Evolutionary conservation across 2,797 vertebrate genomes (phyloP), one percentile per base, ranked within the genome.

Genomic region (Cynopterus sphinx): DNA sequence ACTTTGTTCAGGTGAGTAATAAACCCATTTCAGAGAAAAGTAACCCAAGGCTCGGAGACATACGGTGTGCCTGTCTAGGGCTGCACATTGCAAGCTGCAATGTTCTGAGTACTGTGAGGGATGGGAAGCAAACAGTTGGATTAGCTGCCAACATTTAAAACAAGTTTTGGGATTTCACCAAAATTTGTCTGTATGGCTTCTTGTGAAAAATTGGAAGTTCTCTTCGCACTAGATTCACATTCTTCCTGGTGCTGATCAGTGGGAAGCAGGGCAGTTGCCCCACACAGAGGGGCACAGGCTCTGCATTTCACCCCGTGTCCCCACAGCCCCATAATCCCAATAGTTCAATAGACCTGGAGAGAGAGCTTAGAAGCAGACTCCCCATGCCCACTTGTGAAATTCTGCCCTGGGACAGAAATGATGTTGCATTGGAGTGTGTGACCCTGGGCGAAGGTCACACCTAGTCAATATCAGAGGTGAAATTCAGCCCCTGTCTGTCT

Each of bases 11-110:
- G 26, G 31, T 17, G 13, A 15, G 28, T 71, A 26, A 22, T 46
- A 46, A 90, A 21, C 21, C 16, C 22, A n/a, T 43, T 43, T 59
- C 24, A 7, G 26, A 81, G 67, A 24, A 36, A 82, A 39, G 74
- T 33, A 21, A 26, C 19, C 36, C 0, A 0, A 39, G 46, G 10
- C 6, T 5, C 78, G 41, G 57, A 31, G 28, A 73, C 9, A 9
- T 3, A 1, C 2, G 6, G 3, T 26, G 6, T 68, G 24, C 36
- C 26, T 59, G 5, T 36, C 57, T n/a, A 22, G 55, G 22, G 43
- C 15, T 6, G 1, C n/a, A n/a, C n/a, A n/a, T n/a, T n/a, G 61
- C 70, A 15, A 10, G 16, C 28, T 19, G 39, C 5, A 2, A 3
- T 41, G 77, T 57, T 36, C 16, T 73, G 9, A 39, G 6, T 15